Base-by-base conservation (phyloP, 2,797 vertebrate species). In the Spea hammondii region DNA sequence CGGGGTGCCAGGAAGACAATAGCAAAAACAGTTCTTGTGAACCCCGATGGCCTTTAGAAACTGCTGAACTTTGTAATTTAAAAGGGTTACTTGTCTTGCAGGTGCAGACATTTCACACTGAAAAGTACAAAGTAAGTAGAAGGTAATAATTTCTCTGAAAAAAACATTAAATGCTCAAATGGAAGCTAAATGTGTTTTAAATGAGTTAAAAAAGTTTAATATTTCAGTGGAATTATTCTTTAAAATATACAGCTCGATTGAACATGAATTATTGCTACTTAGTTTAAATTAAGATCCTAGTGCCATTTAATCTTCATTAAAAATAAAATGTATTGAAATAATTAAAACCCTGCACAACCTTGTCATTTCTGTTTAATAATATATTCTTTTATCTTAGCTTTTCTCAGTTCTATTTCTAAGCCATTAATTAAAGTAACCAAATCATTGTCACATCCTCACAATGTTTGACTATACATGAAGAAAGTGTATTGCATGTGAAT, bases 271-370 rank as follows among this genome's bases (percentile, higher is more conserved):
- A 69, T 74, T 79, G 49, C 47, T 69, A 60, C 66, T 69, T 62
- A 74, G 60, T 74, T 74, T 54, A 74, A 54, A 69, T 79, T 59
- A 79, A 10, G 77, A 59, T 79, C 32, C 57, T 68, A 68, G 65
- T 69, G 65, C 14, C 13, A 67, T 79, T 79, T 44, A 8, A 62
- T 79, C 54, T 74, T 69, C 47, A 73, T 79, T 74, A 73, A 74
- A 68, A 68, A 45, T 12, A 70, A 70, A 77, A 74, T 79, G 4
- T 67, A 67, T 67, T 72, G 68, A 79, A 79, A 73, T 67, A 72
- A 79, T 65, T 50, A 55, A 67, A 73, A 73, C 66, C 65, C 6
- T 72, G 62, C 64, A 73, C 64, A 79, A 66, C 70, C 45, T 32
- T 8, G 10, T 48, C 48, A 17, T 69, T 79, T 7, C 7, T 69